Evolutionary conservation across 2,797 vertebrate species (phyloP).

Genomic region (Paguma larvata): DNA sequence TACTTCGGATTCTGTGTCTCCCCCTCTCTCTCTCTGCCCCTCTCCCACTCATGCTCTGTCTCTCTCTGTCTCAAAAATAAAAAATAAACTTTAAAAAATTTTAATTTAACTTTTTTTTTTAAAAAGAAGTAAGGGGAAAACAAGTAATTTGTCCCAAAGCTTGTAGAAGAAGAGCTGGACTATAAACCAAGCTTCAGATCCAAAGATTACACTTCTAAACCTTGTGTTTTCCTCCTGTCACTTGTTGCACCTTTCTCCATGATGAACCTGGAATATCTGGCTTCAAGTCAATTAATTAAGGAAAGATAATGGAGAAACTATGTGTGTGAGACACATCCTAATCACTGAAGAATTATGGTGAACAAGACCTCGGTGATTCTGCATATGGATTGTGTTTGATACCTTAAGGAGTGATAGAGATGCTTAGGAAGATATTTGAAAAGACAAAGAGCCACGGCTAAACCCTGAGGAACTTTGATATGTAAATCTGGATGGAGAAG

Average conservation of each 20-base stretch:
- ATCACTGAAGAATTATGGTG: not conserved
- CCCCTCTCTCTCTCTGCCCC: no score
- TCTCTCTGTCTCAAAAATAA: not conserved
- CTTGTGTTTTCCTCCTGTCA: not conserved
- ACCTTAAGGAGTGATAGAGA: not conserved
- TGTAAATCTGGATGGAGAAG: not conserved
- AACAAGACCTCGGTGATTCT: not conserved
- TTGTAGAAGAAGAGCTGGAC: not conserved
- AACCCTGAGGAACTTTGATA: not conserved
- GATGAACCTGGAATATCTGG: not conserved
- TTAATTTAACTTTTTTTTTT: no score
- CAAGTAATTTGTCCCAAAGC: not conserved
- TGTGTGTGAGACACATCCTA: not conserved
- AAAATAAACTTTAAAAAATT: not conserved
- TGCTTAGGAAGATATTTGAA: not conserved
- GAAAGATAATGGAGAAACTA: not conserved
- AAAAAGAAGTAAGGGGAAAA: not conserved
- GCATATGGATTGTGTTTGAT: not conserved
- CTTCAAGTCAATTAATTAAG: not conserved
- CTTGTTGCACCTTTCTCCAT: not conserved
- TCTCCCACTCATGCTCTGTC: not conserved
- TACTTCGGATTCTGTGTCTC: no score
- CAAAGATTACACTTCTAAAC: not conserved
- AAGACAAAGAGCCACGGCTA: not conserved
- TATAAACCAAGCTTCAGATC: not conserved